phyloP scores from a whole-genome alignment of 1,140 invertebrate species.

The Wiebesia pumilae region DNA sequence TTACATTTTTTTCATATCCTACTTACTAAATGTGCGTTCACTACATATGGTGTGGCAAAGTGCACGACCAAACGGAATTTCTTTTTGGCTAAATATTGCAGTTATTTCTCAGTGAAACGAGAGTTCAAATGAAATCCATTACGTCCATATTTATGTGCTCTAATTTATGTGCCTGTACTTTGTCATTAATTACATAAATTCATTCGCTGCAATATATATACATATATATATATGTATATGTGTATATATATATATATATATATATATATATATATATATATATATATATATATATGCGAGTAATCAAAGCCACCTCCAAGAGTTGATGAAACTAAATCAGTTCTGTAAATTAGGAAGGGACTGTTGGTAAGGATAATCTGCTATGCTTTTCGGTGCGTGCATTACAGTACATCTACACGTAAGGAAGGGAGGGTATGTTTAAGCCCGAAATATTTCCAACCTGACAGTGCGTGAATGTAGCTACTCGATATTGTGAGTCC shows the following conservation, averaged over 20 bases:
- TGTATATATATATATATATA: no score
- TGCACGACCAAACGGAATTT: no score
- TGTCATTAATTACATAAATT: background rate
- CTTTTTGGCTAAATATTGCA: no score
- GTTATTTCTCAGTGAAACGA: no score
- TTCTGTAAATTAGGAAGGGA: background rate
- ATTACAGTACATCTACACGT: background rate
- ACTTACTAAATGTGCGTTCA: no score
- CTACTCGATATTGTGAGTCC: background rate
- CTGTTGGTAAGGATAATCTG: background rate
- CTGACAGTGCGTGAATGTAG: slow-evolving; percentile 31
- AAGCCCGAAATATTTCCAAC: background rate
- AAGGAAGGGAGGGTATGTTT: background rate
- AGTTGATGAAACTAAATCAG: slow-evolving; percentile 18
- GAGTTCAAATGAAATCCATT: no score
- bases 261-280: no score
- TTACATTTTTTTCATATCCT: no score
- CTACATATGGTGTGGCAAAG: no score
- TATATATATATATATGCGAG: no score
- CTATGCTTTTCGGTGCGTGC: background rate
- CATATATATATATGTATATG: no score
- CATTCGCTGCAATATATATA: background rate
- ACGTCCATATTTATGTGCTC: no score
- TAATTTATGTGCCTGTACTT: background rate
- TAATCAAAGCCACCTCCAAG: background rate